A percentile compares a stretch with the other conserved stretches of the same genome.
phyloP scores from a whole-genome alignment of 2,888 invertebrate species.

The Conops quadrifasciatus region DNA sequence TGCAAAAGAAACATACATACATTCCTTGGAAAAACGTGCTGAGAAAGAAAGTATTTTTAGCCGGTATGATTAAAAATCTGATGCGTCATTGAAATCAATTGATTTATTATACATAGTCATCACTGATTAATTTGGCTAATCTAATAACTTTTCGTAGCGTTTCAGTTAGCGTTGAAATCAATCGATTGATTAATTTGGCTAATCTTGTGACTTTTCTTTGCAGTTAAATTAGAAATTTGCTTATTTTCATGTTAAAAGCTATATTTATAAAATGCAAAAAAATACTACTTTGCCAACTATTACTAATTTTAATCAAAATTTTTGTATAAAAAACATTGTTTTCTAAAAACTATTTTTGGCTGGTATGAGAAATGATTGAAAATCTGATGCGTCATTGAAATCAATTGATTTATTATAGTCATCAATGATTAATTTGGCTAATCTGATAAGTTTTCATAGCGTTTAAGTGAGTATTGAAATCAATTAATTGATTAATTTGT shows the following conservation, averaged over 20 bases:
- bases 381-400: constrained; percentile 7
- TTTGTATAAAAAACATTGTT: too few relatives aligned
- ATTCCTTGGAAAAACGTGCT: too few relatives aligned
- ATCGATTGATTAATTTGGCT: too few relatives aligned
- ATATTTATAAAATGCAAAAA: too few relatives aligned
- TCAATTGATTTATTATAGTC: not conserved
- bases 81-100: constrained; percentile 4
- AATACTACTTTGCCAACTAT: too few relatives aligned
- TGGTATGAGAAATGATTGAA: not conserved
- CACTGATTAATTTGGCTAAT: not conserved
- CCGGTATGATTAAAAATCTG: not conserved
- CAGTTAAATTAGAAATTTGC: not conserved
- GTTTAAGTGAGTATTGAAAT: not conserved
- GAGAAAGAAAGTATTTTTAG: constrained; percentile 18
- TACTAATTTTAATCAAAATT: too few relatives aligned
- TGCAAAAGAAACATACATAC: constrained; percentile 43
- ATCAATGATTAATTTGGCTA: not conserved
- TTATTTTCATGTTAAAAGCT: too few relatives aligned
- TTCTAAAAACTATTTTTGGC: constrained; percentile 7
- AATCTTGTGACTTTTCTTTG: not conserved
- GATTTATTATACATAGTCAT: not conserved
- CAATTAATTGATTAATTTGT: too few relatives aligned
- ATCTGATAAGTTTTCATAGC: not conserved
- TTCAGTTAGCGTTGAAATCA: not conserved
- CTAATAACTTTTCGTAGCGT: not conserved